Evolutionary conservation across 2,797 vertebrate species (phyloP).

Genomic region (Mionectes olivaceus): DNA sequence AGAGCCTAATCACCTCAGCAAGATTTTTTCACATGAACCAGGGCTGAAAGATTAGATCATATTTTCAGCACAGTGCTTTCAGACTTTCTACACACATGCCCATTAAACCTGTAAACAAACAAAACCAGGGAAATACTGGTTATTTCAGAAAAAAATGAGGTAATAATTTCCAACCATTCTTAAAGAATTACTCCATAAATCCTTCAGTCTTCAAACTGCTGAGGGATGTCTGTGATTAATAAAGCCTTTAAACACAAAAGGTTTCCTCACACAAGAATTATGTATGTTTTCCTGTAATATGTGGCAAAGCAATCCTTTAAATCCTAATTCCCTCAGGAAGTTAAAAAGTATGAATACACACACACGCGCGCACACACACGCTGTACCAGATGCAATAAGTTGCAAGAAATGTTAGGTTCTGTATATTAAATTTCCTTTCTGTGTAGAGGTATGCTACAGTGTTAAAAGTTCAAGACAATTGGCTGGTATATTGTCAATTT

Average conservation of each 20-base stretch:
- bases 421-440: constrained; percentile 24
- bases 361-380: not conserved
- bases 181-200: constrained; percentile 53
- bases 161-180: constrained; percentile 29
- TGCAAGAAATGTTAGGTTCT: constrained; percentile 2
- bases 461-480: constrained; percentile 50
- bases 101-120: constrained; percentile 49
- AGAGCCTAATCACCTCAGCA: not conserved
- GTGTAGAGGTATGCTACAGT: not conserved
- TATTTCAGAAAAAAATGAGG: constrained; percentile 31
- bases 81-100: constrained; percentile 33
- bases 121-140: constrained; percentile 20
- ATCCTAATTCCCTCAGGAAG: constrained; percentile 39
- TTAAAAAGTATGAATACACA: not conserved
- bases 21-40: not conserved
- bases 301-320: constrained; percentile 61
- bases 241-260: constrained; percentile 62
- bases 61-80: constrained; percentile 4
- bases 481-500: not conserved
- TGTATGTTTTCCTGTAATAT: constrained; percentile 53
- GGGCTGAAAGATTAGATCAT: not conserved
- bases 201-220: constrained; percentile 46
- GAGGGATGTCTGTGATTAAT: constrained; percentile 71
- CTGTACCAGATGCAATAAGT: constrained; percentile 23
- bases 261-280: constrained; percentile 62